phyloP scores from a whole-genome alignment of 2,113 vertebrate species.

The mouse (Mus musculus) region DNA sequence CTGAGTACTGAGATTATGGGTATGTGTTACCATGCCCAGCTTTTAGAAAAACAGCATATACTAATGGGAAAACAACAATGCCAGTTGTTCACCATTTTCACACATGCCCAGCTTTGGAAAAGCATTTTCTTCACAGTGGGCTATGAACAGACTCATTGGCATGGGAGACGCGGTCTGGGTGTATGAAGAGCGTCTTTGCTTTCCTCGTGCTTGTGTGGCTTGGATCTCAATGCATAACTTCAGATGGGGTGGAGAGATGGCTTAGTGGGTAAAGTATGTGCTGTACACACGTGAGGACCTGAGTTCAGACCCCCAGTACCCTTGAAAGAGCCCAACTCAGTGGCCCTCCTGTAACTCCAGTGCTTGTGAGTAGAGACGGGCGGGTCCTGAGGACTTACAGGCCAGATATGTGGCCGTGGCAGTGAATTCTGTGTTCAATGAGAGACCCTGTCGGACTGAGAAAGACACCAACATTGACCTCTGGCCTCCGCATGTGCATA shows the following conservation, averaged over 20 bases:
- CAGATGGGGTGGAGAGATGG: background rate
- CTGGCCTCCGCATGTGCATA: background rate
- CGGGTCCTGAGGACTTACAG: background rate
- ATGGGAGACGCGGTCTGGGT: background rate
- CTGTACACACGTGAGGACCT: background rate
- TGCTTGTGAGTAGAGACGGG: background rate
- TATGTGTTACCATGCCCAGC: no score
- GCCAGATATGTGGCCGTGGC: background rate
- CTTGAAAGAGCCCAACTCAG: background rate
- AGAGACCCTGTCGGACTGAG: background rate
- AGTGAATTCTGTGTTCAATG: background rate
- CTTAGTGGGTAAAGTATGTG: background rate
- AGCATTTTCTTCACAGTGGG: background rate
- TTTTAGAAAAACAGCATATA: no score
- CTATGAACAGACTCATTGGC: background rate
- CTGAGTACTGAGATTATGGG: background rate
- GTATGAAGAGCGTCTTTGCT: background rate
- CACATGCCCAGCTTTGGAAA: conserved; percentile 33
- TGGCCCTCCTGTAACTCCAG: background rate
- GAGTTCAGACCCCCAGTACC: background rate
- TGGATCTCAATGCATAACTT: background rate
- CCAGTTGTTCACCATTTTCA: background rate
- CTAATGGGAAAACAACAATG: background rate
- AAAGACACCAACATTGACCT: background rate
- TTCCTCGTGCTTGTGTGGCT: background rate